Evolutionary conservation across 2,797 vertebrate genomes (phyloP).

Genomic region (Fistularia tabacaria): DNA sequence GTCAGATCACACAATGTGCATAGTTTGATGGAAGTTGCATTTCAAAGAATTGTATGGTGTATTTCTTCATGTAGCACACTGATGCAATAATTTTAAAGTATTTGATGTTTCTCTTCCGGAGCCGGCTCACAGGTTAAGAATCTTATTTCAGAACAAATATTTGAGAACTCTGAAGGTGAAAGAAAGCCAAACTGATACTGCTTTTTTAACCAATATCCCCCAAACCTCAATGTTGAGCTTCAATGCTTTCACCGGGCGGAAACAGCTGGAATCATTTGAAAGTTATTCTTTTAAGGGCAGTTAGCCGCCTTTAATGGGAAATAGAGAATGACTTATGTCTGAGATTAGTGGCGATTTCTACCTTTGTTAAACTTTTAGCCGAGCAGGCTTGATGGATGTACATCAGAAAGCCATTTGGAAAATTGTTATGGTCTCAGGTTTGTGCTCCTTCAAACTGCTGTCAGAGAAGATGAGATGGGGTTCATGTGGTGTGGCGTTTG

Average conservation of each 20-base stretch:
- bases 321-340: constrained; percentile 22
- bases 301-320: constrained; percentile 43
- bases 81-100: too few relatives aligned
- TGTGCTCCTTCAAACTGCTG: constrained; percentile 43
- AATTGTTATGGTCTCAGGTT: constrained; percentile 32
- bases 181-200: neutral
- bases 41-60: too few relatives aligned
- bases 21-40: neutral
- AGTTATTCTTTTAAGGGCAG: constrained; percentile 10
- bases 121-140: too few relatives aligned
- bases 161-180: too few relatives aligned
- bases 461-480: constrained; percentile 46
- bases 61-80: too few relatives aligned
- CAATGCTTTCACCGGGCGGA: constrained; percentile 6
- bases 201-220: too few relatives aligned
- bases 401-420: constrained; percentile 24
- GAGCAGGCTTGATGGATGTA: constrained; percentile 31
- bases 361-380: constrained; percentile 28
- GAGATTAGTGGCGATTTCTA: constrained; percentile 47
- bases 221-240: neutral
- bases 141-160: too few relatives aligned
- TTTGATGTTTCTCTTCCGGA: too few relatives aligned
- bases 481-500: constrained; percentile 57
- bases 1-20: neutral
- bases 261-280: constrained; percentile 23